phyloP scores from a whole-genome alignment of 2,888 invertebrate species.

The Phorcus lineatus region DNA sequence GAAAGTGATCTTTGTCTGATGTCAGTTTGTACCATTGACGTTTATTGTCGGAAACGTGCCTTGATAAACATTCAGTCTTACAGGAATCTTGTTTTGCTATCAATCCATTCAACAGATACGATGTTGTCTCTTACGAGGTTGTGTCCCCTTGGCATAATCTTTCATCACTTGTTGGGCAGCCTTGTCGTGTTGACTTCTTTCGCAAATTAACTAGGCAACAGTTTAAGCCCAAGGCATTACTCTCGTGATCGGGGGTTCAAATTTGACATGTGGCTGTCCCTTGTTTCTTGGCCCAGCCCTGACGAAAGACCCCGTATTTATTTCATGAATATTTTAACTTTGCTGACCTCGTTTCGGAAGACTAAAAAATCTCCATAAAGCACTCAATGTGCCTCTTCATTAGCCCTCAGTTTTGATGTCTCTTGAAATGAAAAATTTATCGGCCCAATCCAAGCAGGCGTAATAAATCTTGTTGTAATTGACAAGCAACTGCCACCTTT shows the following conservation, averaged over 20 bases:
- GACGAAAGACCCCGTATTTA: not conserved
- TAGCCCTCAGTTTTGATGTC: conserved; percentile 6
- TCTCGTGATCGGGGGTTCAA: not conserved
- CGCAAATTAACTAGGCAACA: not conserved
- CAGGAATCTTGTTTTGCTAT: not conserved
- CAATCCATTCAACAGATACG: not conserved
- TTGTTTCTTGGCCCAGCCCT: not conserved
- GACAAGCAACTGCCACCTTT: not conserved
- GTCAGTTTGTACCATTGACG: conserved; percentile 10
- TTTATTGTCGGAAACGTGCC: not conserved
- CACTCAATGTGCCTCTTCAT: not conserved
- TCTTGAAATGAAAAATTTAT: conserved; percentile 19
- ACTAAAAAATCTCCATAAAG: not conserved
- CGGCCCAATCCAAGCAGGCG: not conserved
- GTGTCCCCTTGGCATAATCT: not conserved
- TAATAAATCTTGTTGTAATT: conserved; percentile 23
- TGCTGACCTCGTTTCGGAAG: not conserved
- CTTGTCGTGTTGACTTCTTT: not conserved
- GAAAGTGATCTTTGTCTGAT: not conserved
- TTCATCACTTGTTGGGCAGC: conserved; percentile 7
- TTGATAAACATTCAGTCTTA: not conserved
- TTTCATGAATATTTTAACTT: conserved; percentile 10
- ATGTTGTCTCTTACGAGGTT: not conserved
- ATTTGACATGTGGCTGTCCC: not conserved
- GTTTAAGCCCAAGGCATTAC: not conserved